Conservation (phyloP, 1,140 invertebrate species). For the Drosophila virilis region DNA sequence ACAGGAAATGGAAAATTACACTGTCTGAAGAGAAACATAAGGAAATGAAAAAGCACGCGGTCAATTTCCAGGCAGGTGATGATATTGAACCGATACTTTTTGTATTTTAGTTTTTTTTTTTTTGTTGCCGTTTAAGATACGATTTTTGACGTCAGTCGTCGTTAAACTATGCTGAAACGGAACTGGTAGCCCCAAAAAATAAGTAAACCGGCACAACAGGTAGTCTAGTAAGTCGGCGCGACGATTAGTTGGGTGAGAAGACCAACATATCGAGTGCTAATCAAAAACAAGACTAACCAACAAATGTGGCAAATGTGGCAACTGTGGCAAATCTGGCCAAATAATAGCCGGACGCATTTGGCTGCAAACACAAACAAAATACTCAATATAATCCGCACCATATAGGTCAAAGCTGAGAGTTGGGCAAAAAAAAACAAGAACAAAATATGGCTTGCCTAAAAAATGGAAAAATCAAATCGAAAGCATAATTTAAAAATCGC, state of each 20-base stretch:
- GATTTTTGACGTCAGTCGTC: slow-evolving; percentile 65
- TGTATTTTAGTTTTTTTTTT: slow-evolving; percentile 18
- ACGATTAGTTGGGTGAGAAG: background rate
- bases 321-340: slow-evolving; percentile 14
- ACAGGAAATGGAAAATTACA: slow-evolving; percentile 43
- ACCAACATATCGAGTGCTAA: slow-evolving; percentile 40
- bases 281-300: slow-evolving; percentile 62
- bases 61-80: slow-evolving; percentile 34
- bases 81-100: slow-evolving; percentile 29
- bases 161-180: slow-evolving; percentile 50
- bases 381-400: slow-evolving; percentile 18
- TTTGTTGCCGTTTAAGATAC: slow-evolving; percentile 2
- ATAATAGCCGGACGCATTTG: slow-evolving; percentile 26
- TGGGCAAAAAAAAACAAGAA: background rate
- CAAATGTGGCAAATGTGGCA: slow-evolving; percentile 12
- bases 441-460: slow-evolving; percentile 4
- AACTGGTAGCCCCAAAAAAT: slow-evolving; percentile 61
- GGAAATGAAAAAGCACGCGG: slow-evolving; percentile 24
- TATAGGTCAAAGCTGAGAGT: slow-evolving; percentile 37
- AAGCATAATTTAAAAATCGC: slow-evolving; percentile 77
- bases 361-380: slow-evolving; percentile 5
- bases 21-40: slow-evolving; percentile 8
- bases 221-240: slow-evolving; percentile 44
- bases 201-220: slow-evolving; percentile 81
- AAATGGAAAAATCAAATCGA: slow-evolving; percentile 40